Evolutionary conservation across 2,113 vertebrate species (phyloP).

Genomic region (Cryptomyrus ogoouensis): DNA sequence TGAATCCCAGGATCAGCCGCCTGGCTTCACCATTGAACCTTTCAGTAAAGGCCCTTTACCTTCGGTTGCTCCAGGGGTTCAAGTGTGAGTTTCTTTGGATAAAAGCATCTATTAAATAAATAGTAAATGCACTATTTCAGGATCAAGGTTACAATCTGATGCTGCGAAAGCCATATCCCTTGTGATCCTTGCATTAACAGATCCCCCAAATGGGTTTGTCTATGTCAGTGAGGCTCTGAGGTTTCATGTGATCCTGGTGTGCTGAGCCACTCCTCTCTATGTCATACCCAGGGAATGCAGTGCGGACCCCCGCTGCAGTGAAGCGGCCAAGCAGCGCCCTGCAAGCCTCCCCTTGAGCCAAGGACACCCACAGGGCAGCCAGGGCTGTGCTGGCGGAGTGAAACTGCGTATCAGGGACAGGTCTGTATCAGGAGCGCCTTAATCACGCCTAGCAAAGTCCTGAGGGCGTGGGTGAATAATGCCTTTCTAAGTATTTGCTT

Average conservation of each 20-base stretch:
- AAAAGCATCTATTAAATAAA: not conserved
- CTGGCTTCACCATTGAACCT: not conserved
- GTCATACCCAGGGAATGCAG: constrained; percentile 16
- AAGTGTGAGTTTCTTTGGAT: not conserved
- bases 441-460: not conserved
- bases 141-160: not conserved
- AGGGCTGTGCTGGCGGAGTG: constrained; percentile 4
- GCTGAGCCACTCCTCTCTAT: not conserved
- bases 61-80: not conserved
- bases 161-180: not conserved
- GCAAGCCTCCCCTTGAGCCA: not conserved
- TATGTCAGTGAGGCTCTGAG: not conserved
- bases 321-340: not conserved
- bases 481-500: not conserved
- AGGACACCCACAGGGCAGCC: not conserved
- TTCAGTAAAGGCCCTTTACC: not conserved
- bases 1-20: not conserved
- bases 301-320: not conserved
- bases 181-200: not conserved
- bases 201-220: not conserved
- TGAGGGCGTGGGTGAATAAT: not conserved
- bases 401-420: constrained; percentile 26
- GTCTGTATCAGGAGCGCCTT: constrained; percentile 5
- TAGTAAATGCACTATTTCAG: not conserved
- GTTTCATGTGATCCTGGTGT: not conserved